phyloP scores from a whole-genome alignment of 2,113 vertebrate genomes.

The Zosterops japonicus region DNA sequence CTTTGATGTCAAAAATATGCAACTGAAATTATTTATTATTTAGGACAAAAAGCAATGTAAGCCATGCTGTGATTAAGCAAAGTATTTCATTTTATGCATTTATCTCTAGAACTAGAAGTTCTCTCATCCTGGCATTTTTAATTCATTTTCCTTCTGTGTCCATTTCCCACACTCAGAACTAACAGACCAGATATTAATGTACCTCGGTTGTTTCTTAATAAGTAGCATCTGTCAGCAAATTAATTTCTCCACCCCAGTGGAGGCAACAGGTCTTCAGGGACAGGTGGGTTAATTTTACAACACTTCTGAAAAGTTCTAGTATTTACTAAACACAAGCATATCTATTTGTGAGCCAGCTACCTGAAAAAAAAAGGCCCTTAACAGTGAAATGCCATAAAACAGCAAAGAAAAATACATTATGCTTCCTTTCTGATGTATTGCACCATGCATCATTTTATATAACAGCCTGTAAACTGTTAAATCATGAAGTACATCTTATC shows the following conservation, averaged over 20 bases:
- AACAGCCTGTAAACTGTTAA: neutral
- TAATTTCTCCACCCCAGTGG: neutral
- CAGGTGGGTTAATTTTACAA: neutral
- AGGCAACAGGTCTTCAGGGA: fast-evolving
- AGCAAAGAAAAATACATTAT: neutral
- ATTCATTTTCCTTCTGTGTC: neutral
- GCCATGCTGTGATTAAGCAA: neutral
- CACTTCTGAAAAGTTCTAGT: neutral
- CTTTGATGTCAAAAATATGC: neutral
- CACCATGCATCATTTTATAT: neutral
- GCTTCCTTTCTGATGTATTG: neutral
- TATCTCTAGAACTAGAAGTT: neutral
- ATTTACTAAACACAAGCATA: neutral
- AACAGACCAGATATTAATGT: fast-evolving
- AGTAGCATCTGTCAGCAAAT: neutral
- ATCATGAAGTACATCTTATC: neutral
- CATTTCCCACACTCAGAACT: neutral
- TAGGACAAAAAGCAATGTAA: neutral
- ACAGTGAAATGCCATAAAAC: neutral
- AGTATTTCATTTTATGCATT: neutral
- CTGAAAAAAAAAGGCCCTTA: neutral
- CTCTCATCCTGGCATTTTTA: neutral
- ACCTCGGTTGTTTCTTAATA: fast-evolving
- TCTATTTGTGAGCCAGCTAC: neutral
- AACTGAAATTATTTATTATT: neutral